Evolutionary conservation across 2,113 vertebrate genomes (phyloP), one percentile per base, ranked within the genome.

Genomic region (Corythaixoides concolor): DNA sequence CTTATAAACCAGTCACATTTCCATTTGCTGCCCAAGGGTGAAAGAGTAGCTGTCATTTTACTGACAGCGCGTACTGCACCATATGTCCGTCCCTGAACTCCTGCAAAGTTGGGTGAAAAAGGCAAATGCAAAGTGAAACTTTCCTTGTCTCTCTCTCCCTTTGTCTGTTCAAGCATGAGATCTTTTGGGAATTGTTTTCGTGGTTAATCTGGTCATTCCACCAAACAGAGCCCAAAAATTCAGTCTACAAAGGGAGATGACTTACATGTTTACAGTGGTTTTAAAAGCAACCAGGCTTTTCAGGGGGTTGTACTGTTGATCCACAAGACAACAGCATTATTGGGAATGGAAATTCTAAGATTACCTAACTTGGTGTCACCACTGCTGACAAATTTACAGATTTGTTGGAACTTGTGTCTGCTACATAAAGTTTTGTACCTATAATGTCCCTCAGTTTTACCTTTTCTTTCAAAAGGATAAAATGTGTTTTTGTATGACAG

Each of bases 1-100:
- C 67, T 94, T 93, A 88, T 93, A 89, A 95, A 94, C 58, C 77
- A 83, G 74, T 1, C 13, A 41, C 50, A 74, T 97, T 95, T 95
- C 63, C 81, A 56, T 95, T 97, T 96, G 74, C 50, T 97, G 97
- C 97, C 84, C 91, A 94, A 93, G 97, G 96, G 95, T 97, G 93
- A 96, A 97, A 91, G 69, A 95, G 67, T 91, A 93, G 70, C 84
- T 97, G 96, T 97, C 97, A 89, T 89, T 92, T 92, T 89, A 69
- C 53, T 95, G 89, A 85, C 88, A 92, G 87, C 6, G 5, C 58
- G 47, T 66, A 47, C 39, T 83, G 77, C 67, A 93, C 92, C 94
- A 79, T 95, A 91, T 95, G 89, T 95, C 78, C 0, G 4, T 80
- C 47, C 52, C 62, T 74, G 84, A 92, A 89, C 67, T 95, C 73